Evolutionary conservation across 2,113 vertebrate species (phyloP).

Genomic region (Hyperopisus bebe): DNA sequence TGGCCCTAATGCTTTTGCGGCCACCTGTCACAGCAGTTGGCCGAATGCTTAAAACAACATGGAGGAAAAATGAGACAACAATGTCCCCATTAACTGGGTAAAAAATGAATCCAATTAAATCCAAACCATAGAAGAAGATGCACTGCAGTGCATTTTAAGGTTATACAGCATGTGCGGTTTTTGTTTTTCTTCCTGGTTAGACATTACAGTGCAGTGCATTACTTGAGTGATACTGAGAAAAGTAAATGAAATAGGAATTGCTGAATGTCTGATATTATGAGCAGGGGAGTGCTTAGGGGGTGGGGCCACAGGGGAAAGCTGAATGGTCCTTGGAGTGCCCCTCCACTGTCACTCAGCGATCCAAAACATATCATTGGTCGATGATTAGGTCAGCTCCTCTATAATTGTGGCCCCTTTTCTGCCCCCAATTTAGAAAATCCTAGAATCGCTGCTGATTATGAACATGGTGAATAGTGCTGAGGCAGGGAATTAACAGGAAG

Average conservation of each 20-base stretch:
- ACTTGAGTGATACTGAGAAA: background rate
- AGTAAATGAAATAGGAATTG: background rate
- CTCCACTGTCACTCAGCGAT: background rate
- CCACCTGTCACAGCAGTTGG: slow-evolving; percentile 4
- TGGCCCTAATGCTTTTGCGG: background rate
- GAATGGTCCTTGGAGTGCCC: background rate
- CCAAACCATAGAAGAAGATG: background rate
- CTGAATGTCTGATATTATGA: background rate
- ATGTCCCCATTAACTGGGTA: background rate
- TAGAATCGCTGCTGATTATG: background rate
- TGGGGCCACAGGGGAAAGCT: background rate
- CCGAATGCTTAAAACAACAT: background rate
- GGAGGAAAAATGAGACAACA: background rate
- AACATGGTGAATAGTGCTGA: background rate
- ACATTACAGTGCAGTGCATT: background rate
- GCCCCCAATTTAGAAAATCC: background rate
- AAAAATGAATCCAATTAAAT: background rate
- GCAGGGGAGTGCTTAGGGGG: background rate
- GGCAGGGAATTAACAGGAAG: background rate
- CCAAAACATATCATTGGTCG: background rate
- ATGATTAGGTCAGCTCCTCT: background rate
- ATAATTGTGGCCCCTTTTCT: background rate
- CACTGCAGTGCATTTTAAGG: background rate
- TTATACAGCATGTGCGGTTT: background rate
- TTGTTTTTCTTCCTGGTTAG: background rate